A percentile compares a stretch with the other conserved stretches of the same genome.
phyloP scores from a whole-genome alignment of 2,797 vertebrate genomes.

The Phyllotis vaccarum region DNA sequence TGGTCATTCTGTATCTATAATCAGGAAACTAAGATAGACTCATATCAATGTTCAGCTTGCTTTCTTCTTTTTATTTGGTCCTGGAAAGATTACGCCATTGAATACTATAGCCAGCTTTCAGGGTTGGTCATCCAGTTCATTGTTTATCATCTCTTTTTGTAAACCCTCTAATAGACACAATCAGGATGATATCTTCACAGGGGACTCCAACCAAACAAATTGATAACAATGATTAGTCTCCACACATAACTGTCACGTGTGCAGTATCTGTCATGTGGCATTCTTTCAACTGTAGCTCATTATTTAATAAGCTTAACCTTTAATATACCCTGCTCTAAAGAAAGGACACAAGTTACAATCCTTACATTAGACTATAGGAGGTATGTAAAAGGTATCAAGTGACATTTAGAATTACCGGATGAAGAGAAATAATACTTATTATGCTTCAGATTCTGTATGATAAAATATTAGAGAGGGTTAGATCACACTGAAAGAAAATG shows the following conservation, averaged over 20 bases:
- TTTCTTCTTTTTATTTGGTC: background rate
- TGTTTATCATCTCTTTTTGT: background rate
- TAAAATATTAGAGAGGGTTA: background rate
- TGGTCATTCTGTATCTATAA: background rate
- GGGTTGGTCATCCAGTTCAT: background rate
- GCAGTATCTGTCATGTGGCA: background rate
- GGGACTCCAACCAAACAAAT: background rate
- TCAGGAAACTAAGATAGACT: background rate
- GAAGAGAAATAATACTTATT: background rate
- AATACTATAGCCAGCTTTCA: background rate
- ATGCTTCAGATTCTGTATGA: background rate
- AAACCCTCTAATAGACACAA: background rate
- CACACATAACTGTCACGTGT: background rate
- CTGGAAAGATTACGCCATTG: background rate
- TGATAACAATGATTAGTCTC: background rate
- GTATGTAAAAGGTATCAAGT: background rate
- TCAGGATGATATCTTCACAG: background rate
- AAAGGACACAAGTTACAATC: background rate
- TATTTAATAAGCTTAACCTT: background rate
- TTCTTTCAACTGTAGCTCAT: background rate
- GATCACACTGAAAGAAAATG: background rate
- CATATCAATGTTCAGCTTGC: background rate
- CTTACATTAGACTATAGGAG: background rate
- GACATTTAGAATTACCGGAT: background rate
- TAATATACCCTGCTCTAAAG: background rate